Base-by-base conservation (phyloP, 2,113 vertebrate species). In the Naja naja region DNA sequence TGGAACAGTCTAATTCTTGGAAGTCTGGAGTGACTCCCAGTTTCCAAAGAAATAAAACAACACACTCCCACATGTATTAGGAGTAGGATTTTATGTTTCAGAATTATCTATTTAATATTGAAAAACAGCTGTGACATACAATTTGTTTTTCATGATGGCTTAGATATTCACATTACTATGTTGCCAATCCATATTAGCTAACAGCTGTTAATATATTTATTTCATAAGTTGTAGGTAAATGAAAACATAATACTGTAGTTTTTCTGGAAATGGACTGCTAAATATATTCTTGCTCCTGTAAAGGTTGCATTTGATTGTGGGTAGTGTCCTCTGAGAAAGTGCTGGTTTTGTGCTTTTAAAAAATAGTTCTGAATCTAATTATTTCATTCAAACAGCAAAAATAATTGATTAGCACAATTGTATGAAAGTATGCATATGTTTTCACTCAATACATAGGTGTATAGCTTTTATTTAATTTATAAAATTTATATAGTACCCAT, bases 131-230 rank as follows among this genome's bases (percentile, higher is more conserved):
- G 55, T 88, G 88, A 25, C 0, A 0, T 88, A 92, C 89, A 3
- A 47, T 64, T 93, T 95, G 54, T 92, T 92, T 92, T 22, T 91
- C 23, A 94, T 94, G 12, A 54, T 47, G 45, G 55, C 94, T 94
- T 93, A 5, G 94, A 0, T 93, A 60, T 55, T 64, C 88, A 54
- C 2, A 47, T 86, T 88, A 22, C 93, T 93, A 89, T 89, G 89
- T 94, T 95, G 49, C 89, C 93, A 69, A 92, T 96, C 93, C 91
- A 85, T 64, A 91, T 95, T 96, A 95, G 93, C 89, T 55, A 93
- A 45, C 94, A 96, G 95, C 96, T 96, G 95, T 74, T 95, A 69
- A n/a, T 87, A 45, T 90, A 56, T 87, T 93, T 92, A 5, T 93
- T 93, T 93, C 43, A 52, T 52, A 49, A 86, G 89, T 49, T 89